Evolutionary conservation across 1,140 invertebrate species (phyloP).

Genomic region (Ridgeia piscesae): DNA sequence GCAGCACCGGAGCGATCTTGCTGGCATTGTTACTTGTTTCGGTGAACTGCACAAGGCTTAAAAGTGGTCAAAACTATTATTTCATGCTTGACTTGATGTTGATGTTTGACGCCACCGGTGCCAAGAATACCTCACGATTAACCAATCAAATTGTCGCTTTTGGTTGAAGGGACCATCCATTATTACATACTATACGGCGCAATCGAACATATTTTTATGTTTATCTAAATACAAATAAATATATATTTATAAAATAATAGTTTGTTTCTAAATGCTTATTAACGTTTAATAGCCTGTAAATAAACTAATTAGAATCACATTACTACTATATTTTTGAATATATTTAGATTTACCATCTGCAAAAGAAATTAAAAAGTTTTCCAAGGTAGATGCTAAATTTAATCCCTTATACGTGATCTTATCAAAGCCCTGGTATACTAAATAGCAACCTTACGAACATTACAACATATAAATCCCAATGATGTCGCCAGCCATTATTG

Average conservation of each 20-base stretch:
- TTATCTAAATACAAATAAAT: not conserved
- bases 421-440: too few species aligned
- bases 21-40: not conserved
- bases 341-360: too few species aligned
- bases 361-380: too few species aligned
- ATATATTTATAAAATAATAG: not conserved
- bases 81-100: conserved; percentile 5
- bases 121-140: not conserved
- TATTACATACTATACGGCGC: not conserved
- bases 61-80: conserved; percentile 2
- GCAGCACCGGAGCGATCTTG: not conserved
- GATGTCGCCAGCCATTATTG: too few species aligned
- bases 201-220: not conserved
- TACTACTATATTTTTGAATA: too few species aligned
- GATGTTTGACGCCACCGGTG: not conserved
- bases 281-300: not conserved
- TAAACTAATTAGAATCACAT: too few species aligned
- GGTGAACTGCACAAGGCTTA: not conserved
- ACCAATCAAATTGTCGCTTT: not conserved
- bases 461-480: too few species aligned
- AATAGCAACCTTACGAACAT: too few species aligned
- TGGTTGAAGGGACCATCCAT: not conserved
- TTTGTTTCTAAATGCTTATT: not conserved
- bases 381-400: too few species aligned
- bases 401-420: too few species aligned